Conservation (phyloP, 2,797 vertebrate species). For the Simalia tracyae region DNA sequence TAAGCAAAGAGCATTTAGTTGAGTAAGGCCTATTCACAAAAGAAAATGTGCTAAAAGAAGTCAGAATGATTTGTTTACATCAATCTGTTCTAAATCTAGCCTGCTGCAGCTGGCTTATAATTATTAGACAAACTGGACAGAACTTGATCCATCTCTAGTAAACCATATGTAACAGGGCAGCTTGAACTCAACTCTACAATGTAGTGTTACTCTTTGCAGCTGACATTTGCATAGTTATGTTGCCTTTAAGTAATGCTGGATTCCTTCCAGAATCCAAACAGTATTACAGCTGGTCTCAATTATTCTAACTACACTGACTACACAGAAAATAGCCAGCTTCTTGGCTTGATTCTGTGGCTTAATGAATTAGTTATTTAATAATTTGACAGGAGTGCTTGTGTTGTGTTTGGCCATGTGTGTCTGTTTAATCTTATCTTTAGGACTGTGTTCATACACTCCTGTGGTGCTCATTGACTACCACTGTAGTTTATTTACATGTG, state of each 20-base stretch:
- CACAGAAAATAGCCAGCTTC: constrained; percentile 69
- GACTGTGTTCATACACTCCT: constrained; percentile 49
- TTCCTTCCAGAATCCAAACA: constrained; percentile 70
- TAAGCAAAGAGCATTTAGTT: background rate
- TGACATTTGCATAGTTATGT: constrained; percentile 61
- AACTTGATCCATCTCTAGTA: constrained; percentile 60
- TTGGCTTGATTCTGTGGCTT: constrained; percentile 68
- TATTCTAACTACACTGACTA: constrained; percentile 73
- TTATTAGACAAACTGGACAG: constrained; percentile 51
- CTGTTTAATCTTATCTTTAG: constrained; percentile 59
- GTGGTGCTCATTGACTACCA: constrained; percentile 31
- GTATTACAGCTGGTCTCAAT: constrained; percentile 87
- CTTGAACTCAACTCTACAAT: constrained; percentile 43
- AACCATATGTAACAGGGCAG: constrained; percentile 50
- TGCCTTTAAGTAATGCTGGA: constrained; percentile 74
- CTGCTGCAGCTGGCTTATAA: constrained; percentile 56
- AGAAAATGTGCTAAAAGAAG: constrained; percentile 9
- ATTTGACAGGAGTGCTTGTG: constrained; percentile 72
- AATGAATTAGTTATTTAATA: constrained; percentile 80
- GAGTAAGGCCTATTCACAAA: background rate
- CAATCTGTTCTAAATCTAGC: constrained; percentile 14
- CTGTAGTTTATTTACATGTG: constrained; percentile 51
- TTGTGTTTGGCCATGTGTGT: constrained; percentile 65
- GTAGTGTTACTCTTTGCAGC: constrained; percentile 33
- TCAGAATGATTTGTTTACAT: constrained; percentile 33